Evolutionary conservation across 2,113 vertebrate genomes (phyloP), one percentile per base, ranked within the genome.

Genomic region (Struthidea cinerea): DNA sequence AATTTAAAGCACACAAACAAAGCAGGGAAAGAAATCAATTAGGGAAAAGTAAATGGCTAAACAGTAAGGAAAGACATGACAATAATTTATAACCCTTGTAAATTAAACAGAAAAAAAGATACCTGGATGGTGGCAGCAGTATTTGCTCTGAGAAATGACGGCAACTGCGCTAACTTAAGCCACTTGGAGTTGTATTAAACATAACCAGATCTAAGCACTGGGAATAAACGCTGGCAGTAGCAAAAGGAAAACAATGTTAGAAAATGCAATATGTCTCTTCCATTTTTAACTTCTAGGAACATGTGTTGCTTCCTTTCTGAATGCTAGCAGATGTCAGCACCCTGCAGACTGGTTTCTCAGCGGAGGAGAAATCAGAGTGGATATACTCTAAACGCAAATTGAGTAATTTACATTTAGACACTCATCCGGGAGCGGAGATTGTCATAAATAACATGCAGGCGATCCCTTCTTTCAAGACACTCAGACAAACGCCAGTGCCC

Each of bases 351-450:
- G 78, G 81, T 46, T 93, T 84, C 93, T 89, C 94, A 71, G 93
- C 7, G 67, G 81, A 94, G 77, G 50, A 95, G 67, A 94, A 96
- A 95, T 87, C 78, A 76, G 89, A 91, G 75, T 95, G 78, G 84
- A 89, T 94, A 85, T 87, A 89, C 84, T 96, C 78, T 94, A 85
- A 93, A 96, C 67, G 81, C 84, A 97, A 96, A 94, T 91, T 22
- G 87, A 96, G 77, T 95, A 87, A 96, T 96, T 96, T 97, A 95
- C 94, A 96, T 96, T 96, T 94, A 91, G 93, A 94, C 69, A 73
- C 77, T 89, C 93, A 92, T 91, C 78, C 95, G 80, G 78, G 57
- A 93, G 95, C 39, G 41, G 84, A 91, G 84, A 90, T 56, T 91
- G 93, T 95, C 94, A 96, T 91, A 97, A 92, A 94, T 85, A 96